Evolutionary conservation across 2,888 invertebrate species (phyloP), one percentile per base, ranked within the genome.

Genomic region (Crioceris asparagi): DNA sequence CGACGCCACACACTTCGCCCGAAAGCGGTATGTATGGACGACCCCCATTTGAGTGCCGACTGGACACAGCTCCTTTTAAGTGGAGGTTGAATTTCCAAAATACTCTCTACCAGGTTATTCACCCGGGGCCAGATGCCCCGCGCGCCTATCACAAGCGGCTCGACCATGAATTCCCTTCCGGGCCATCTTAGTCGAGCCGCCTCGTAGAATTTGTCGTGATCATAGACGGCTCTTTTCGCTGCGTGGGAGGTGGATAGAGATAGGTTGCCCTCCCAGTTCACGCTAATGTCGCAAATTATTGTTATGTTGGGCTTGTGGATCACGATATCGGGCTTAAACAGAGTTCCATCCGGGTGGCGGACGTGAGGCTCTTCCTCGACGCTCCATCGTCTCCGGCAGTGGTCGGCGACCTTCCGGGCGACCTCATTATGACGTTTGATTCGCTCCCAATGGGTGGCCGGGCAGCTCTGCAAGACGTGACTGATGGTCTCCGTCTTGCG

Each of bases 61-160:
- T 30, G 17, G 4, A 30, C 30, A 6, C 30, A 30, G 17, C 12
- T 12, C 4, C 16, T 10, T 4, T 14, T n/a, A 4, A 30, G 7
- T n/a, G 30, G 30, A 3, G 30, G 3, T 11, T 6, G 12, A n/a
- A 30, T 3, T 4, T n/a, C 10, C 4, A 30, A 6, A 6, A 17
- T 6, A 5, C n/a, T n/a, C 30, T n/a, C 18, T 7, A 19, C 15
- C 12, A 11, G 12, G 1, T 35, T 14, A 19, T 50, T 52, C 16
- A 29, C 23, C 3, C 40, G 17, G 7, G 48, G 48, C 53, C 52
- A 53, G 6, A 48, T 41, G 1, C 53, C 51, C 5, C 51, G 29
- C 7, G 51, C 49, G 2, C 52, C 51, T 8, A 52, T 35, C 25
- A 49, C 45, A 1, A 50, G 6, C 2, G 51, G 49, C n/a, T 29